These are phyloP conservation scores for Bathybates hornii DNA, from an alignment of 2,113 vertebrate genomes.

Conservation along the genomic window DNA sequence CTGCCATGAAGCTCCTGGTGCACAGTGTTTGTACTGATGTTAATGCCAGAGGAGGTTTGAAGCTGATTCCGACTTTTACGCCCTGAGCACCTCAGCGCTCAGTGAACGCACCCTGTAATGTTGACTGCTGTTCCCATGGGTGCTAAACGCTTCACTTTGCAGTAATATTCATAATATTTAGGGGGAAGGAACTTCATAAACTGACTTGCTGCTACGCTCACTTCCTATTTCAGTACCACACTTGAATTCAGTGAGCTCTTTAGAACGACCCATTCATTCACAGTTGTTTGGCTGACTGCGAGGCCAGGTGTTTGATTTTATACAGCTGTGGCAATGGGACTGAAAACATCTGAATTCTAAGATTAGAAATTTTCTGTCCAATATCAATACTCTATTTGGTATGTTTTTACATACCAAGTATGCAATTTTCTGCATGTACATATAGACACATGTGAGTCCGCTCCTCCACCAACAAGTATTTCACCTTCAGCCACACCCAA, in stretches of 20 bases:
- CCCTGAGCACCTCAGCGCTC: not conserved
- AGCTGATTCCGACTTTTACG: not conserved
- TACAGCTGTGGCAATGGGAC: not conserved
- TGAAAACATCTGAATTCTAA: not conserved
- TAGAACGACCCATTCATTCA: not conserved
- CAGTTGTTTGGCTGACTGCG: not conserved
- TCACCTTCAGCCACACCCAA: not conserved
- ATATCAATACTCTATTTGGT: not conserved
- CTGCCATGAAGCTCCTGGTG: not conserved
- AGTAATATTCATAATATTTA: not conserved
- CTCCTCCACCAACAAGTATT: not conserved
- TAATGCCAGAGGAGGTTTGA: not conserved
- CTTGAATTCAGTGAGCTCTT: not conserved
- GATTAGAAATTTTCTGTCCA: not conserved
- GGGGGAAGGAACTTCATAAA: not conserved
- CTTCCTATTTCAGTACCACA: not conserved
- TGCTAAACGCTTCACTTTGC: not conserved
- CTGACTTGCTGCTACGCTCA: not conserved
- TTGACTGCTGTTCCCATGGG: not conserved
- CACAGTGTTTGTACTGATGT: not conserved
- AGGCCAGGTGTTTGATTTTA: not conserved
- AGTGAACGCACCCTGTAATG: accelerated
- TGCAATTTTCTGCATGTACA: not conserved
- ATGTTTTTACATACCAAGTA: not conserved
- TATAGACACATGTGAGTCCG: not conserved